Percentiles rank a stretch among this genome's conserved stretches.
Conservation (phyloP, 2,113 vertebrate genomes). For the Grallaria varia region DNA sequence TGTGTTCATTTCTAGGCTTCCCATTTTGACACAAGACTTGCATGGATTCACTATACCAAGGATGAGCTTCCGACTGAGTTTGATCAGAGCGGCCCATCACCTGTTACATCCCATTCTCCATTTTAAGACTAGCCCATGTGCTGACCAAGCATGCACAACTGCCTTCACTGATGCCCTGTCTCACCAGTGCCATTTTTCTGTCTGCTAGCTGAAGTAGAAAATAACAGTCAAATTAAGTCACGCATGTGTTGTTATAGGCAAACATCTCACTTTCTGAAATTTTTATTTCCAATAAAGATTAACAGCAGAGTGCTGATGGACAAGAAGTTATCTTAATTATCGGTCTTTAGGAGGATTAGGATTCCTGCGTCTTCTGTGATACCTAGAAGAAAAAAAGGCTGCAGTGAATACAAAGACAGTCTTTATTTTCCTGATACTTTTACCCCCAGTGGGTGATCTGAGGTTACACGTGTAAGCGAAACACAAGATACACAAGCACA, state of each 20-base stretch:
- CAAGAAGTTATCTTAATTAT: not conserved
- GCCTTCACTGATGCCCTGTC: not conserved
- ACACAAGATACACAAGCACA: not conserved
- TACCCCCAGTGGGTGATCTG: not conserved
- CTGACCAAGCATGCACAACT: rapidly evolving
- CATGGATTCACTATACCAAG: not conserved
- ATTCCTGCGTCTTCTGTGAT: constrained; percentile 69
- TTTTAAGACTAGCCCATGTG: not conserved
- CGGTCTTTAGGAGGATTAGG: constrained; percentile 66
- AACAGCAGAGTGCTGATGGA: not conserved
- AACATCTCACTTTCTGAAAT: not conserved
- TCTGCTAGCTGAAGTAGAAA: not conserved
- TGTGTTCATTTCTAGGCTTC: not conserved
- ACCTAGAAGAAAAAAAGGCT: constrained; percentile 46
- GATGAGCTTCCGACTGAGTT: not conserved
- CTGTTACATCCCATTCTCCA: not conserved
- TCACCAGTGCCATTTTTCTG: not conserved
- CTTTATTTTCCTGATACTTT: not conserved
- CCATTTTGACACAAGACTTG: not conserved
- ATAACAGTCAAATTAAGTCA: not conserved
- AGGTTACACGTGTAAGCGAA: not conserved
- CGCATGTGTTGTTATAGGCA: not conserved
- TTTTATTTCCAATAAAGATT: constrained; percentile 20
- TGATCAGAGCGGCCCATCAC: not conserved
- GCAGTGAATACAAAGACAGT: not conserved